Conservation (phyloP, 2,888 invertebrate genomes). For the Drosophila ezoana region DNA sequence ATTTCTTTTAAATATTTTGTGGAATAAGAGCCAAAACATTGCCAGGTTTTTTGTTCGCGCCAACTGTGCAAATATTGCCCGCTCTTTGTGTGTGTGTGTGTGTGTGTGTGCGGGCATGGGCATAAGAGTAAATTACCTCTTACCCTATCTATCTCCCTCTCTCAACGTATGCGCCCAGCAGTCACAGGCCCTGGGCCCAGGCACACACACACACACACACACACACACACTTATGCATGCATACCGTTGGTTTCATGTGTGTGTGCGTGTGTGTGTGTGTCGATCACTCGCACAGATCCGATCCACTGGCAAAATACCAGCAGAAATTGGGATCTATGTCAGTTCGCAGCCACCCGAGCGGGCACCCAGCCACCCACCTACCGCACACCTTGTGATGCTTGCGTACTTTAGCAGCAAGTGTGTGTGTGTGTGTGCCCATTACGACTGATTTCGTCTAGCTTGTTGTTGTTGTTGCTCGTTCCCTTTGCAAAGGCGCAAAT, state of each 20-base stretch:
- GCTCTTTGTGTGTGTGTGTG: conserved; percentile 13
- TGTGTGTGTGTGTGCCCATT: conserved; percentile 56
- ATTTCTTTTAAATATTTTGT: conserved; percentile 30
- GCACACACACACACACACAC: neutral
- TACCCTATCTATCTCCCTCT: neutral
- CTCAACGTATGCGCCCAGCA: neutral
- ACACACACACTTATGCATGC: neutral
- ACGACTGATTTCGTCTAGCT: conserved; percentile 55
- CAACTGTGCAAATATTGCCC: conserved; percentile 73
- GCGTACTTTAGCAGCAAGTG: conserved; percentile 39
- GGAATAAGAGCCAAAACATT: conserved; percentile 46
- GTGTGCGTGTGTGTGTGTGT: conserved; percentile 7
- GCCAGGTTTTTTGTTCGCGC: conserved; percentile 42
- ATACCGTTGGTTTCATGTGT: too few relatives aligned
- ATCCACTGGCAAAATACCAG: conserved; percentile 56
- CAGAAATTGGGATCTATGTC: conserved; percentile 38
- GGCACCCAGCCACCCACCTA: conserved; percentile 33
- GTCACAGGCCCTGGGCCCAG: conserved; percentile 32
- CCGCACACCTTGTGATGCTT: conserved; percentile 52
- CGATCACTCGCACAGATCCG: conserved; percentile 29
- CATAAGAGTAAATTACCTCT: neutral
- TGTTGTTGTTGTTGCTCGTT: conserved; percentile 36
- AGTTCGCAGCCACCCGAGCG: conserved; percentile 17
- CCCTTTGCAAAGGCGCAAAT: conserved; percentile 65
- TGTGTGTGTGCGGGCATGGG: conserved; percentile 12